Conservation (phyloP, 2,888 invertebrate genomes). For the Trachelus tabidus region DNA sequence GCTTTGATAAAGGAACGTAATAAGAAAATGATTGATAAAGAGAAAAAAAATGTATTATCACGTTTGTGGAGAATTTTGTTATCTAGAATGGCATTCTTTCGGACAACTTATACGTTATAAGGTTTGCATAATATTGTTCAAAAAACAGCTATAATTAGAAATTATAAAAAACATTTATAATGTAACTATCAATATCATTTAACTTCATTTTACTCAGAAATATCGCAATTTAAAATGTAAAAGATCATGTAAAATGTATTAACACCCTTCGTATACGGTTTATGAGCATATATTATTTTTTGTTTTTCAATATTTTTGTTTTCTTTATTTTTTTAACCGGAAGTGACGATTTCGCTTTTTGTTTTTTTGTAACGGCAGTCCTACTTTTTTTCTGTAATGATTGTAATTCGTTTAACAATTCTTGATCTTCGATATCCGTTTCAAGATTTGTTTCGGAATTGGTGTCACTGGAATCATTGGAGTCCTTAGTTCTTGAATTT, state of each 20-base stretch:
- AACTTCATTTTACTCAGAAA: not conserved
- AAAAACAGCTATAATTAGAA: not conserved
- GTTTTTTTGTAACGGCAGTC: not conserved
- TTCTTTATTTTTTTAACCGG: not conserved
- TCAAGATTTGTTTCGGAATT: slow-evolving; percentile 7
- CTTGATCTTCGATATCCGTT: not conserved
- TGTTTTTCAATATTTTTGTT: not conserved
- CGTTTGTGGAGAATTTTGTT: not conserved
- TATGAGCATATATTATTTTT: not conserved
- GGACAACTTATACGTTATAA: not conserved
- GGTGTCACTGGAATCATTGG: not conserved
- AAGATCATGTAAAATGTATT: not conserved
- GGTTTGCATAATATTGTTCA: not conserved
- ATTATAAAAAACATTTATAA: not conserved
- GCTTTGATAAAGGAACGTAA: slow-evolving; percentile 11
- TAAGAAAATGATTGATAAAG: not conserved
- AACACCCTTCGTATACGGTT: not conserved
- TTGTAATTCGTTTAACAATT: slow-evolving; percentile 12
- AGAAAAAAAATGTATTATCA: not conserved
- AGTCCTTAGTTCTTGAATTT: not conserved
- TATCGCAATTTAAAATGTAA: not conserved
- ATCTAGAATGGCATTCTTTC: not conserved
- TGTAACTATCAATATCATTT: not conserved
- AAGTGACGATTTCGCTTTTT: not conserved
- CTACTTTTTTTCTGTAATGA: not conserved